Base-by-base conservation (phyloP, 1,140 invertebrate genomes). In the Eubasilissa regina region DNA sequence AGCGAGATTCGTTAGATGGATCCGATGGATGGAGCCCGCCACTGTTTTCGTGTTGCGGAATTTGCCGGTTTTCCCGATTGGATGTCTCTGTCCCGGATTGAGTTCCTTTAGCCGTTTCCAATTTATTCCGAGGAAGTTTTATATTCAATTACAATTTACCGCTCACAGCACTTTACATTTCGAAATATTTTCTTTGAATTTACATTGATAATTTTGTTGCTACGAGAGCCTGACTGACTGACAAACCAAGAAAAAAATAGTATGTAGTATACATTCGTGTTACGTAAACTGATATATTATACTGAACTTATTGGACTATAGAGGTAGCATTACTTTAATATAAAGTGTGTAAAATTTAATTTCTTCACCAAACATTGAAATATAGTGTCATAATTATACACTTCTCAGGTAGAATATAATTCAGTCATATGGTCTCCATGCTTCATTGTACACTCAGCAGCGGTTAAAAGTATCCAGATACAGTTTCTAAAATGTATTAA, bases 1-100 rank as follows among this genome's bases (percentile, higher is more conserved):
- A 79, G 77, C 77, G 64, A 58, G 58, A 77, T 82, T 82, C 81
- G 78, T 82, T 80, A 82, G 80, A 78, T 75, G 80, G 80, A 81
- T 81, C 58, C 80, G 70, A 81, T 64, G 78, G 77, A 78, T 10
- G 17, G 55, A 58, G 55, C 15, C 53, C 9, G 53, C 53, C 53
- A 56, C 53, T 9, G 55, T 43, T 19, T 25, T 43, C 35, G 48
- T 45, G 64, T 48, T 11, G 62, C 13, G 45, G 47, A 68, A 64
- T 76, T 47, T 76, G 56, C 48, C 56, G 51, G 13, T 21, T 43
- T 19, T 47, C 56, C 47, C 3, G 13, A 17, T 17, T 60, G 43
- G 47, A 64, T 53, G 25, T 43, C 55, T 15, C 9, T 15, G 15
- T 43, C 60, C 0, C 19, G 25, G n/a, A 64, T 64, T 55, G 70